Percentiles rank a stretch among this genome's conserved stretches.
phyloP scores from a whole-genome alignment of 2,113 vertebrate species.

The Xiphorhynchus elegans region DNA sequence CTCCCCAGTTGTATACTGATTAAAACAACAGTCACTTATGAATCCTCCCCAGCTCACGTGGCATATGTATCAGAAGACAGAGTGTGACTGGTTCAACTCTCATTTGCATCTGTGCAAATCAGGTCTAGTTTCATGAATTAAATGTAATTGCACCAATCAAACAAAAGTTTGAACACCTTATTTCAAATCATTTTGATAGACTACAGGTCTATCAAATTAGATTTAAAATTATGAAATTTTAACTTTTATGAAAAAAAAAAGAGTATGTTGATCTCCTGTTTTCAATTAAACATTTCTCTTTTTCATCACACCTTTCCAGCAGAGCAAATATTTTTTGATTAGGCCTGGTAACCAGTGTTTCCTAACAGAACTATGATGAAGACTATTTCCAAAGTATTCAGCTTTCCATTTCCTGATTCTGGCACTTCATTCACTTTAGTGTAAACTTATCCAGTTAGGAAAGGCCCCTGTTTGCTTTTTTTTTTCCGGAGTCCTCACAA shows the following conservation, averaged over 20 bases:
- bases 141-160: background rate
- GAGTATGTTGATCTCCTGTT: background rate
- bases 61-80: background rate
- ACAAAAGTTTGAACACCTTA: background rate
- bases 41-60: background rate
- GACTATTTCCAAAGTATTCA: constrained; percentile 20
- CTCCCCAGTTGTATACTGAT: background rate
- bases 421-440: background rate
- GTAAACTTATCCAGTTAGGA: background rate
- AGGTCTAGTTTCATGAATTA: background rate
- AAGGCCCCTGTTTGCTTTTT: background rate
- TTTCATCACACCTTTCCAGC: background rate
- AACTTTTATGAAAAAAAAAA: background rate
- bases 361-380: background rate
- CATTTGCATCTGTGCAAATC: background rate
- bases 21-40: background rate
- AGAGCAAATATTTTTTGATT: background rate
- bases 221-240: background rate
- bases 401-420: constrained; percentile 21
- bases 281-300: background rate
- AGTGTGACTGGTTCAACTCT: background rate
- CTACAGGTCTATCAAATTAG: background rate
- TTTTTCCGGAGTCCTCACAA: background rate
- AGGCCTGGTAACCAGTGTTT: constrained; percentile 1
- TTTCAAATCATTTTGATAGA: background rate